A percentile compares a stretch with the other conserved stretches of the same genome.
These are phyloP conservation scores for Aphodius granarius DNA, from an alignment of 2,888 invertebrate genomes.

Conservation along the genomic window DNA sequence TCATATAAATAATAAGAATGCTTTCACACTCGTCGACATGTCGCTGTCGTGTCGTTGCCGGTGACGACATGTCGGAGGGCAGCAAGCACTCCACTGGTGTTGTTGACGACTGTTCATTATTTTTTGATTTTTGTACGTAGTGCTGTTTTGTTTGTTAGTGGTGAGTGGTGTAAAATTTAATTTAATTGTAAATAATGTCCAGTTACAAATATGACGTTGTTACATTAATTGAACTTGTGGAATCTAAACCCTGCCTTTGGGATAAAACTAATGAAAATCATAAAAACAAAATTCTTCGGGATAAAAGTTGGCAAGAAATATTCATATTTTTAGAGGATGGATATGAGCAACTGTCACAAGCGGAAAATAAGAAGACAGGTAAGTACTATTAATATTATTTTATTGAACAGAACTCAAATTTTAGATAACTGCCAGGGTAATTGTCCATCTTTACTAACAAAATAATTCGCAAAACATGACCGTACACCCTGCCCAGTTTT, in stretches of 20 bases:
- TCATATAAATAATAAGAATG: no score
- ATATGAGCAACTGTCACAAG: slow-evolving; percentile 24
- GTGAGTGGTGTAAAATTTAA: not conserved
- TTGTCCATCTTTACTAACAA: slow-evolving; percentile 29
- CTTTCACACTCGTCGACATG: no score
- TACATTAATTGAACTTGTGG: slow-evolving; percentile 30
- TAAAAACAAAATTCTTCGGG: slow-evolving; percentile 28
- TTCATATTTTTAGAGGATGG: slow-evolving; percentile 11
- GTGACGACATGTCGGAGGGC: no score
- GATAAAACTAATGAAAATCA: slow-evolving; percentile 29
- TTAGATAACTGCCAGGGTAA: slow-evolving; percentile 31
- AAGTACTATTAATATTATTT: slow-evolving; percentile 20
- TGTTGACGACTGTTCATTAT: no score
- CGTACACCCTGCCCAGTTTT: no score
- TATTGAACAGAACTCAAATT: slow-evolving; percentile 26
- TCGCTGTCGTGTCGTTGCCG: no score
- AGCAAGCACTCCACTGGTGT: no score
- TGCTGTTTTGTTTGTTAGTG: no score
- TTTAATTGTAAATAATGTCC: slow-evolving; percentile 18
- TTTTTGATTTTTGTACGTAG: no score
- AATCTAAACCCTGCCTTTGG: slow-evolving; percentile 32
- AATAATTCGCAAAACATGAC: slow-evolving; percentile 22
- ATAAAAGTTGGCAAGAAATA: slow-evolving; percentile 20
- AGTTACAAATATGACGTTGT: slow-evolving; percentile 26
- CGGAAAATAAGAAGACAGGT: slow-evolving; percentile 28